Evolutionary conservation across 2,888 invertebrate species (phyloP).

Genomic region (Pedicia rivosa): DNA sequence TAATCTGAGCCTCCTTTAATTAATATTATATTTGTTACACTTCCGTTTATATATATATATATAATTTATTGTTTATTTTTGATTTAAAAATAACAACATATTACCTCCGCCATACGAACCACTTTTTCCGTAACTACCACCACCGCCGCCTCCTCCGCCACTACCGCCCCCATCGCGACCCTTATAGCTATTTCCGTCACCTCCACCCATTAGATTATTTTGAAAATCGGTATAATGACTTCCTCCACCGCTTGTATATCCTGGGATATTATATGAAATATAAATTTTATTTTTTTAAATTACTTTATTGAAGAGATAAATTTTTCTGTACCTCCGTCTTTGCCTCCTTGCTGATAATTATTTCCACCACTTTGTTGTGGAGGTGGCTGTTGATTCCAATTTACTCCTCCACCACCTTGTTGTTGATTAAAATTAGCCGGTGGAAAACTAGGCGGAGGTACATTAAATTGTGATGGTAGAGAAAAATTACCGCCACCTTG

Average conservation of each 20-base stretch:
- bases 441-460: slow-evolving; percentile 4
- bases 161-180: slow-evolving; percentile 31
- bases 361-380: neutral
- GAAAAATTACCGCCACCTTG: slow-evolving; percentile 3
- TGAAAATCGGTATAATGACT: too few species aligned
- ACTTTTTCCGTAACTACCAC: slow-evolving; percentile 32
- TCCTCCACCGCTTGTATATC: too few species aligned
- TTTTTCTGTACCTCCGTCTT: slow-evolving; percentile 5
- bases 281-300: too few species aligned
- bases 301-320: too few species aligned
- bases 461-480: slow-evolving; percentile 4
- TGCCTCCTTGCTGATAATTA: neutral
- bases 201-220: too few species aligned
- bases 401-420: neutral
- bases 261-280: too few species aligned
- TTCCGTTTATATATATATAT: too few species aligned
- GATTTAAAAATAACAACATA: too few species aligned
- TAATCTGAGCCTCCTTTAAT: slow-evolving; percentile 17
- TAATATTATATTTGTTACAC: too few species aligned
- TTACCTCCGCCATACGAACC: too few species aligned
- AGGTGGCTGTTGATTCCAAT: slow-evolving; percentile 2
- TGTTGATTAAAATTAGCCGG: slow-evolving; percentile 1
- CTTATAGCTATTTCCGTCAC: slow-evolving; percentile 27
- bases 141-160: slow-evolving; percentile 27
- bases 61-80: too few species aligned